phyloP scores from a whole-genome alignment of 2,888 invertebrate genomes.

The Branchinecta sandiegonensis region DNA sequence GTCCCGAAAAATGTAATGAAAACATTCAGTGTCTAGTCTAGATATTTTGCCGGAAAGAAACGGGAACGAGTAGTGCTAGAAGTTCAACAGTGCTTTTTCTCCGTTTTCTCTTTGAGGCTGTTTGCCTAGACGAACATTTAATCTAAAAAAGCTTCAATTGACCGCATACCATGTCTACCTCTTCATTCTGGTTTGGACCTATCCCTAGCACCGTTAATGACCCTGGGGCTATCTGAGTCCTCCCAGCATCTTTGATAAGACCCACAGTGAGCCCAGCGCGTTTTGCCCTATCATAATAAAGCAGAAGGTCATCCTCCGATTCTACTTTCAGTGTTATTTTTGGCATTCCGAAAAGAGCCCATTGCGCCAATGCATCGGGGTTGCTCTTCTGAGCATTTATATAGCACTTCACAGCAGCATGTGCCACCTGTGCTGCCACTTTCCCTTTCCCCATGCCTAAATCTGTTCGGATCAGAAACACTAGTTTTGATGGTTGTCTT shows the following conservation, averaged over 20 bases:
- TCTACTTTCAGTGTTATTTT: conserved; percentile 74
- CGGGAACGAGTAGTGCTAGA: no score
- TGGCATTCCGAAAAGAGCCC: conserved; percentile 62
- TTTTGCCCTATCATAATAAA: conserved; percentile 53
- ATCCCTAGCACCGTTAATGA: conserved; percentile 78
- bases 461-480: conserved; percentile 72
- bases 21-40: no score
- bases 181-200: conserved; percentile 67
- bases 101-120: background rate
- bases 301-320: conserved; percentile 53
- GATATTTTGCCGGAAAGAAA: no score
- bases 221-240: conserved; percentile 79
- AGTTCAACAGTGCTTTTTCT: no score
- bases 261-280: conserved; percentile 53
- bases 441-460: conserved; percentile 91
- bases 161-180: conserved; percentile 68
- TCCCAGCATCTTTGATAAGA: conserved; percentile 74
- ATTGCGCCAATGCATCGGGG: conserved; percentile 46
- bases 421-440: conserved; percentile 71
- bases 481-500: conserved; percentile 49
- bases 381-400: conserved; percentile 49
- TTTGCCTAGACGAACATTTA: background rate
- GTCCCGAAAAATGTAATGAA: no score
- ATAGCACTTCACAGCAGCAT: conserved; percentile 78
- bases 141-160: conserved; percentile 62